A percentile compares a stretch with the other conserved stretches of the same genome.
Evolutionary conservation across 2,888 invertebrate species (phyloP).

Genomic region (Agrotis exclamationis): DNA sequence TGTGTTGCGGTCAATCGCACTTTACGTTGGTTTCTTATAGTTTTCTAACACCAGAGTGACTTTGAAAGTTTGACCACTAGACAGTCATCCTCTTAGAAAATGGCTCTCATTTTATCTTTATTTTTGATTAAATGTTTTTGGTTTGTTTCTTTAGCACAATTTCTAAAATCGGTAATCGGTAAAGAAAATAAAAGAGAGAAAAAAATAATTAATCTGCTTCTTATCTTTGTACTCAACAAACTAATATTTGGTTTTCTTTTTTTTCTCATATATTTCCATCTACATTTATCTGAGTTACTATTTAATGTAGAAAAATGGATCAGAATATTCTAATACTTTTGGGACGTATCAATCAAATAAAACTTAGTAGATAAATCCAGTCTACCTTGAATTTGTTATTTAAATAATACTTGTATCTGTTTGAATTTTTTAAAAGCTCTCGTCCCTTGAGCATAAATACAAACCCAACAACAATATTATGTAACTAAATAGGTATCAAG

Average conservation of each 20-base stretch:
- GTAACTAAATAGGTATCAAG: background rate
- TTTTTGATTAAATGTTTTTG: conserved; percentile 26
- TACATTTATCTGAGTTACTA: background rate
- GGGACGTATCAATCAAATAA: background rate
- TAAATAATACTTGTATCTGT: background rate
- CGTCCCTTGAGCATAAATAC: background rate
- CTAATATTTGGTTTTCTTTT: background rate
- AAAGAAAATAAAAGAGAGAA: no score
- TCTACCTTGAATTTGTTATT: conserved; percentile 8
- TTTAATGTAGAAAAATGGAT: background rate
- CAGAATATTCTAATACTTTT: background rate
- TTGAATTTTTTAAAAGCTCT: background rate
- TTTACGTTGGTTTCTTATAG: conserved; percentile 78
- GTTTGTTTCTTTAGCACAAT: background rate
- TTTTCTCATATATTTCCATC: background rate
- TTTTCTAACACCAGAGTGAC: conserved; percentile 75
- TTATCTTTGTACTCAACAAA: no score
- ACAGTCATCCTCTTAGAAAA: conserved; percentile 37
- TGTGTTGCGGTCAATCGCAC: conserved; percentile 86
- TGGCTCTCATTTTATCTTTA: conserved; percentile 29
- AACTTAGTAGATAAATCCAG: background rate
- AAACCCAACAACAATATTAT: background rate
- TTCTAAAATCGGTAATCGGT: no score
- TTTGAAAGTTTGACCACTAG: conserved; percentile 71
- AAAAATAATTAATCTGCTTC: no score